Percentiles rank a stretch among this genome's conserved stretches.
Evolutionary conservation across 1,140 invertebrate species (phyloP).

Genomic region (Drosophila kepulauana): DNA sequence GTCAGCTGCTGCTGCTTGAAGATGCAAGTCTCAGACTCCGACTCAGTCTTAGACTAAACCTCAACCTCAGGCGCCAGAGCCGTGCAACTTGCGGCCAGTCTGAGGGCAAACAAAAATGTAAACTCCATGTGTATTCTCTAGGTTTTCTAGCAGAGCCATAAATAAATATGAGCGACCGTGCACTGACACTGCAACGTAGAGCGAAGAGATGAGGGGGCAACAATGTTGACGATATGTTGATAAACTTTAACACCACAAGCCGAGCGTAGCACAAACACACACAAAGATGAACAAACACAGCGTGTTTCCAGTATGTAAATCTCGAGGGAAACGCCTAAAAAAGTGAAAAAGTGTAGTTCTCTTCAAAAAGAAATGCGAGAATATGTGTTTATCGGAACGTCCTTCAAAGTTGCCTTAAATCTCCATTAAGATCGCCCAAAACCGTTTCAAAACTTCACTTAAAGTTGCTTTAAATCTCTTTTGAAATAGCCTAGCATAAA

Average conservation of each 20-base stretch:
- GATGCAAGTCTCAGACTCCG: slow-evolving; percentile 25
- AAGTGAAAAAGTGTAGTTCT: background rate
- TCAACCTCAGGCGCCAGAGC: slow-evolving; percentile 28
- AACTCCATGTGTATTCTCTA: slow-evolving; percentile 18
- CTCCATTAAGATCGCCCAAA: background rate
- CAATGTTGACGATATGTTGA: slow-evolving; percentile 79
- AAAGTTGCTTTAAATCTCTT: no score
- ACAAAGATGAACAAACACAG: background rate
- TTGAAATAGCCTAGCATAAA: no score
- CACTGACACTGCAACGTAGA: slow-evolving; percentile 42
- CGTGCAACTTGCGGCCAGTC: slow-evolving; percentile 62
- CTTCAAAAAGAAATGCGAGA: slow-evolving; percentile 4
- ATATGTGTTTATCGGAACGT: background rate
- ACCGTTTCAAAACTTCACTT: background rate
- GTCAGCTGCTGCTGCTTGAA: slow-evolving; percentile 49
- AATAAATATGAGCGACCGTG: slow-evolving; percentile 78
- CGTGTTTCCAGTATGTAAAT: background rate
- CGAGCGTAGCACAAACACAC: slow-evolving; percentile 8
- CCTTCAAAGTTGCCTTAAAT: no score
- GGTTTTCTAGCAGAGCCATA: slow-evolving; percentile 66
- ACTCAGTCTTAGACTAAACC: slow-evolving; percentile 22
- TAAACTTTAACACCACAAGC: slow-evolving; percentile 74
- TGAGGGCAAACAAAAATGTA: slow-evolving; percentile 37
- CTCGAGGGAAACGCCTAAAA: background rate
- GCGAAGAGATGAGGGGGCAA: slow-evolving; percentile 21